phyloP scores from a whole-genome alignment of 2,888 invertebrate genomes.

The Cephus spinipes region DNA sequence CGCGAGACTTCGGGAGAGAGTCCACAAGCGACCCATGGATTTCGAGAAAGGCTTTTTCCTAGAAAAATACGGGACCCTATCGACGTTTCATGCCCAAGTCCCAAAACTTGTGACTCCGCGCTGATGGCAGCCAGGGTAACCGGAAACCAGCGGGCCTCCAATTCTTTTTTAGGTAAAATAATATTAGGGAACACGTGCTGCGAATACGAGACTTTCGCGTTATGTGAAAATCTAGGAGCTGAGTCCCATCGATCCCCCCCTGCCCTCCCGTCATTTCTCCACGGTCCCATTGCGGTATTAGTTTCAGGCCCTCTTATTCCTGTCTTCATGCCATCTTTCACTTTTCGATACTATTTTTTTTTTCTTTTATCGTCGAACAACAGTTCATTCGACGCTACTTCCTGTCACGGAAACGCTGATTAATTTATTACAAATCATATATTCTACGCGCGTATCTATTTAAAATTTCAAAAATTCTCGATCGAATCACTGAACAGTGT shows the following conservation, averaged over 20 bases:
- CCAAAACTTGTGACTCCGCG: background rate
- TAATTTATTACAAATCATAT: no score
- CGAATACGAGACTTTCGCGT: constrained; percentile 32
- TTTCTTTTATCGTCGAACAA: no score
- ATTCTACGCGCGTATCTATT: no score
- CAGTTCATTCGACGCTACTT: no score
- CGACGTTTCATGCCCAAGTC: background rate
- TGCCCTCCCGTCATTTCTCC: no score
- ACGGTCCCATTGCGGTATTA: no score
- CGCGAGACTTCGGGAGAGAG: no score
- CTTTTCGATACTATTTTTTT: no score
- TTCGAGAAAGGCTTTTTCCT: background rate
- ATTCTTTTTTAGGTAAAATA: constrained; percentile 55
- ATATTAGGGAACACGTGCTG: constrained; percentile 47
- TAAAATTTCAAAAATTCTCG: no score
- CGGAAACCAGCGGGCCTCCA: constrained; percentile 57
- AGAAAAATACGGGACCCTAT: background rate
- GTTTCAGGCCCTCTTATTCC: no score
- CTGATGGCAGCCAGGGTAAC: constrained; percentile 43
- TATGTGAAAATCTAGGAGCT: constrained; percentile 36
- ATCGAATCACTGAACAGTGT: constrained; percentile 34
- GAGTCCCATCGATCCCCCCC: background rate
- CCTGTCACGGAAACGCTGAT: no score
- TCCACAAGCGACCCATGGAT: background rate
- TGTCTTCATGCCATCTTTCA: no score